Percentiles rank a stretch among this genome's conserved stretches.
Evolutionary conservation across 37 sponge, comb jelly and placozoan genomes (phyloP).

Genomic region (Geodia barretti): DNA sequence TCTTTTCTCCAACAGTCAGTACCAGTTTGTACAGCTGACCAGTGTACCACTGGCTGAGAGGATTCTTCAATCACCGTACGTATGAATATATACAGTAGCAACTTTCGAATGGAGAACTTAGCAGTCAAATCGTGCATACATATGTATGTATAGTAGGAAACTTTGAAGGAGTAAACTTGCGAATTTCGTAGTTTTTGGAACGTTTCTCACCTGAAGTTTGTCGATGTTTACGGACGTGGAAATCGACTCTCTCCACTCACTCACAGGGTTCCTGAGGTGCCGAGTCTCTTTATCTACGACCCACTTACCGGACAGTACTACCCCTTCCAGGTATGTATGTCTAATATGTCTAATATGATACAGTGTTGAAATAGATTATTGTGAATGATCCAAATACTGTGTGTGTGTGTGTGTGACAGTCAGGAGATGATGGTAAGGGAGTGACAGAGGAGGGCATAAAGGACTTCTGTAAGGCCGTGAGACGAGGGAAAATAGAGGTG

Average conservation of each 20-base stretch:
- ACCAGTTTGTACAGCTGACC: slow-evolving; percentile 38
- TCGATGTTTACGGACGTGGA: no score
- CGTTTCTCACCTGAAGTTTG: not conserved
- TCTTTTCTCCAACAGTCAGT: slow-evolving; percentile 3
- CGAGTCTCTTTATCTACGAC: slow-evolving; percentile 46
- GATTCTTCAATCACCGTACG: slow-evolving; percentile 4
- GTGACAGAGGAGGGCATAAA: slow-evolving; percentile 15
- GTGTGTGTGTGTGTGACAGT: slow-evolving; percentile 9
- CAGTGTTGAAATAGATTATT: no score
- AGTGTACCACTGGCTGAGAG: slow-evolving; percentile 21
- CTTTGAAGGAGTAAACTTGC: no score
- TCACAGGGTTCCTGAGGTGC: slow-evolving; percentile 13
- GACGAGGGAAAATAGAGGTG: slow-evolving; percentile 9
- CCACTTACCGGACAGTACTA: slow-evolving; percentile 45
- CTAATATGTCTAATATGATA: no score
- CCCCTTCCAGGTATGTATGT: slow-evolving; percentile 21
- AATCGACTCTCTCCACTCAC: no score
- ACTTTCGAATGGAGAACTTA: slow-evolving; percentile 15
- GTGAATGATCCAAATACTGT: no score
- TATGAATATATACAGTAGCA: not conserved
- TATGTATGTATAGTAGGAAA: no score
- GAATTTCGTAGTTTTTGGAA: no score
- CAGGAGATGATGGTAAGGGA: slow-evolving; percentile 2
- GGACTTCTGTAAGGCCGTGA: slow-evolving; percentile 1
- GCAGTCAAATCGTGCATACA: not conserved